Evolutionary conservation across 2,888 invertebrate genomes (phyloP).

Genomic region (Tetheella fluctuosa): DNA sequence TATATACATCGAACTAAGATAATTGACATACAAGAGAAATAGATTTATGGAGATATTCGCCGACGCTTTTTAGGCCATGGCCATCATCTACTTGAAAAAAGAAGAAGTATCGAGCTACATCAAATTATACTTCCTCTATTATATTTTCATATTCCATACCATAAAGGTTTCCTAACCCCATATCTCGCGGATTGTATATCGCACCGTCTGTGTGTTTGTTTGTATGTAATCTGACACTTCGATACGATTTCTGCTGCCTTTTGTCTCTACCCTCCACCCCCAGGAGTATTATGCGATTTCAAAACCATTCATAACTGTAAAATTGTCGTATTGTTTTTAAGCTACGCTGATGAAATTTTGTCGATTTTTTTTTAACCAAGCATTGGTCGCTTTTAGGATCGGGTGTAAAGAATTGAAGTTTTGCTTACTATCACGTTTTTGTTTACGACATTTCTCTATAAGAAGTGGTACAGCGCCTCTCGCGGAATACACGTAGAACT

Average conservation of each 20-base stretch:
- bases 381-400: too few relatives aligned
- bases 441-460: too few relatives aligned
- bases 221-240: conserved; percentile 53
- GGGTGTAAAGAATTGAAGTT: too few relatives aligned
- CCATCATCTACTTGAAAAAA: too few relatives aligned
- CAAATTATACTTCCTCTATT: not conserved
- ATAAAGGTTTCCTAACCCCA: conserved; percentile 5
- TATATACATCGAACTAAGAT: too few relatives aligned
- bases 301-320: conserved; percentile 25
- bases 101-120: too few relatives aligned
- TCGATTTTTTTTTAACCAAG: not conserved
- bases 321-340: conserved; percentile 22
- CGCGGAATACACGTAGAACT: too few relatives aligned
- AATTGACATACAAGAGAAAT: too few relatives aligned
- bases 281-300: conserved; percentile 21
- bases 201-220: conserved; percentile 41
- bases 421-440: too few relatives aligned
- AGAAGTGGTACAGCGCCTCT: too few relatives aligned
- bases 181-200: conserved; percentile 39
- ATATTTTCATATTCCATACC: not conserved
- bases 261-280: conserved; percentile 21
- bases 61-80: too few relatives aligned
- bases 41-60: too few relatives aligned
- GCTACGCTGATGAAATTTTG: conserved; percentile 15
- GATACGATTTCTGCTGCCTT: conserved; percentile 39